These are phyloP conservation scores for Staurois parvus DNA, from an alignment of 2,797 vertebrate species.

Conservation along the genomic window DNA sequence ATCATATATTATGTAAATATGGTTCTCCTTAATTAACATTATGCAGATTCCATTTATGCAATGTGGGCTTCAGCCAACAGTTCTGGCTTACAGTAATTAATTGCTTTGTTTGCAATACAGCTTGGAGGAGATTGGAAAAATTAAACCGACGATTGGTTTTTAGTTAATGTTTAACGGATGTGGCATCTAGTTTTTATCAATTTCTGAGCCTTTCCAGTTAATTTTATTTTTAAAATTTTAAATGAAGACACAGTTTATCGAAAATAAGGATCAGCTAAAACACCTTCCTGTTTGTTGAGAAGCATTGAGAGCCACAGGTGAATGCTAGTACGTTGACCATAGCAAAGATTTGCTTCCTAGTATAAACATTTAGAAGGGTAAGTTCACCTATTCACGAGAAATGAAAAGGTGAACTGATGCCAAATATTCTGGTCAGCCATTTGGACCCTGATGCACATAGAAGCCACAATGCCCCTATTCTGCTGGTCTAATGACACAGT, in stretches of 20 bases:
- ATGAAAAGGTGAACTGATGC: too few relatives aligned
- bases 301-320: neutral
- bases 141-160: slow-evolving; percentile 6
- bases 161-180: slow-evolving; percentile 25
- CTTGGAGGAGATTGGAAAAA: slow-evolving; percentile 25
- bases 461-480: too few relatives aligned
- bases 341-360: neutral
- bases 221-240: neutral
- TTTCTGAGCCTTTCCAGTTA: slow-evolving; percentile 2
- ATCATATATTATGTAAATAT: slow-evolving; percentile 47
- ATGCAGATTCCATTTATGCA: slow-evolving; percentile 30
- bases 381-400: too few relatives aligned
- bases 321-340: neutral
- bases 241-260: neutral
- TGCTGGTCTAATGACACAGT: too few relatives aligned
- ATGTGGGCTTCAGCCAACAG: slow-evolving; percentile 31
- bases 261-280: neutral
- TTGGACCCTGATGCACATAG: too few relatives aligned
- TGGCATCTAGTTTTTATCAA: slow-evolving; percentile 7
- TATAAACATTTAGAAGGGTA: too few relatives aligned
- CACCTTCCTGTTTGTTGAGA: neutral
- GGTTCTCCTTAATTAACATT: slow-evolving; percentile 56
- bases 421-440: too few relatives aligned
- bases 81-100: slow-evolving; percentile 33
- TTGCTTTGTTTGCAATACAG: slow-evolving; percentile 22